Base-by-base conservation (phyloP, 2,113 vertebrate genomes). In the Dicaeum eximium region DNA sequence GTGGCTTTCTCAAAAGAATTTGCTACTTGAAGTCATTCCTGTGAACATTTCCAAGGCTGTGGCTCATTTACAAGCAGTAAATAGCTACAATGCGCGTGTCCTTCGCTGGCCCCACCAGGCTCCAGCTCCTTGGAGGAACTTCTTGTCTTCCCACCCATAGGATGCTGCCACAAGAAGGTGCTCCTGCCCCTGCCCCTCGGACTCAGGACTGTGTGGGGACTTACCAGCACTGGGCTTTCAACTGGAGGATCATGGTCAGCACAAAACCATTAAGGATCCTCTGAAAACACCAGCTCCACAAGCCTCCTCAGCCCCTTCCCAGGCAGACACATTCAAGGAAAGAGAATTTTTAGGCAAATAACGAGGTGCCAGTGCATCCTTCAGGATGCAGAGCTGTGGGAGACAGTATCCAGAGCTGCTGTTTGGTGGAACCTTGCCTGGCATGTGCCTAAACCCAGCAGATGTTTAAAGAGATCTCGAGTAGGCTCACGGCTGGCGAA, bases 21-120 rank as follows among this genome's bases (percentile, higher is more conserved):
- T 66, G 54, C 57, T 77, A 22, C 87, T 91, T 91, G 80, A 58
- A 94, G 77, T 42, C 1, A 0, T 91, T 95, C 54, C 94, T 86
- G 84, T 51, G 90, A 93, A 73, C 54, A 61, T 23, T 84, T 84
- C 84, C 48, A 19, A 22, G 64, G 54, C 84, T 73, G 69, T 38
- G 65, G 24, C 23, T 89, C 50, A 9, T 84, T 69, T 50, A 38
- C 45, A 80, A 80, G 80, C 64, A 86, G 66, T 47, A 86, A 86
- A 89, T 40, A 91, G 54, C 58, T 77, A 5, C 40, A 23, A 28
- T 8, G 7, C 0, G 0, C 11, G 7, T 24, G 62, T 35, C 6
- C 54, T 69, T 67, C 2, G 0, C 58, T 4, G 1, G 44, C 24
- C 57, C 16, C 40, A 51, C 37, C 3, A 1, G 24, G 2, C 77